These are phyloP conservation scores for Pelobates fuscus DNA, from an alignment of 2,113 vertebrate species.

Conservation along the genomic window DNA sequence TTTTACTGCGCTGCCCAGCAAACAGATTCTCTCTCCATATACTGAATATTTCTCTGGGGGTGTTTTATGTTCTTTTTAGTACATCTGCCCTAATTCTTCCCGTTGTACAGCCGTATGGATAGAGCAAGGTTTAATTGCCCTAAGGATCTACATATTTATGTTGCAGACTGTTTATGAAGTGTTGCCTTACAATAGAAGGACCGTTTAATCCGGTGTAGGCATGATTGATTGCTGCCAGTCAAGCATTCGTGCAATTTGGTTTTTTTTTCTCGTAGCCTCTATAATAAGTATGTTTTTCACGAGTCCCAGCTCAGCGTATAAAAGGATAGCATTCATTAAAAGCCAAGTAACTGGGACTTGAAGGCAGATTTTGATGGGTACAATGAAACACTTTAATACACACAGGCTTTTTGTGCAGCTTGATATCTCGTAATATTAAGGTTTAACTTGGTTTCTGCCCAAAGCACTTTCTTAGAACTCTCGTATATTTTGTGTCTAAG, in stretches of 20 bases:
- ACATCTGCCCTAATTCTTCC: constrained; percentile 3
- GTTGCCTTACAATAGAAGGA: constrained; percentile 35
- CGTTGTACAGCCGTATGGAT: background rate
- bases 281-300: constrained; percentile 25
- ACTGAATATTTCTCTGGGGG: constrained; percentile 2
- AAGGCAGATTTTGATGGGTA: constrained; percentile 34
- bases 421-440: background rate
- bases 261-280: constrained; percentile 1
- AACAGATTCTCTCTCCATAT: constrained; percentile 13
- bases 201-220: constrained; percentile 25
- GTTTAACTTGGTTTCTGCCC: constrained; percentile 9
- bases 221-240: constrained; percentile 44
- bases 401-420: background rate
- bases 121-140: constrained; percentile 35
- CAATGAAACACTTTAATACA: constrained; percentile 23
- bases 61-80: constrained; percentile 7
- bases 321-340: constrained; percentile 43
- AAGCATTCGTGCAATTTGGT: constrained; percentile 8
- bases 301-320: constrained; percentile 24
- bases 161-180: constrained; percentile 44
- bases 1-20: constrained; percentile 18
- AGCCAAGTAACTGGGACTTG: constrained; percentile 26
- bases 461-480: background rate
- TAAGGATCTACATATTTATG: constrained; percentile 38
- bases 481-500: background rate